Conservation (phyloP, 2,797 vertebrate genomes). For the Epinephelus coioides region DNA sequence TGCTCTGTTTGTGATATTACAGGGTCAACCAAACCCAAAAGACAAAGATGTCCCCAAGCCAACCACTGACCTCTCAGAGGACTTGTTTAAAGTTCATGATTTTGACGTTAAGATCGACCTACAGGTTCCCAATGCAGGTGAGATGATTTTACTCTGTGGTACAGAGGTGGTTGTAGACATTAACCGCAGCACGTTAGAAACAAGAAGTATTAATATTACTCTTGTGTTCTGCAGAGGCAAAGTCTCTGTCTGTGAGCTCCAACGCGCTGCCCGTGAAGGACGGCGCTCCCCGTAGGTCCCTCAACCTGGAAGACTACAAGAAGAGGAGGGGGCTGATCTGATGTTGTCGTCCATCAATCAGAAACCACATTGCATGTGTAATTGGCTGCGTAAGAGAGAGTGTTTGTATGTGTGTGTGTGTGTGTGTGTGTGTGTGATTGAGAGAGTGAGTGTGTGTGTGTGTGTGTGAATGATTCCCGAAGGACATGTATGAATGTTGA, state of each 20-base stretch:
- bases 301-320: slow-evolving; percentile 99
- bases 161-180: background rate
- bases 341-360: slow-evolving; percentile 73
- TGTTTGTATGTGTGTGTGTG: slow-evolving; percentile 21
- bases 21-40: slow-evolving; percentile 88
- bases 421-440: slow-evolving; percentile 26
- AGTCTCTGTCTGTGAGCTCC: slow-evolving; percentile 96
- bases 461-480: slow-evolving; percentile 39
- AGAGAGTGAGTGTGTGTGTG: background rate
- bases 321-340: slow-evolving; percentile 98
- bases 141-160: slow-evolving; percentile 30
- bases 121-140: slow-evolving; percentile 98
- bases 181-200: background rate
- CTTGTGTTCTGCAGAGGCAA: slow-evolving; percentile 89
- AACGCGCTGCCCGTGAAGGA: slow-evolving; percentile 97
- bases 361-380: slow-evolving; percentile 89
- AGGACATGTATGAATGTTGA: slow-evolving; percentile 66
- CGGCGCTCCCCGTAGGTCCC: slow-evolving; percentile 95
- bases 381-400: slow-evolving; percentile 40
- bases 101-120: slow-evolving; percentile 99
- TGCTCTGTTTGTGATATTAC: slow-evolving; percentile 17
- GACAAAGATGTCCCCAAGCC: slow-evolving; percentile 95
- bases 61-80: slow-evolving; percentile 97
- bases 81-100: slow-evolving; percentile 99
- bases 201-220: background rate